phyloP scores from a whole-genome alignment of 2,797 vertebrate genomes.

The Chiloscyllium punctatum region DNA sequence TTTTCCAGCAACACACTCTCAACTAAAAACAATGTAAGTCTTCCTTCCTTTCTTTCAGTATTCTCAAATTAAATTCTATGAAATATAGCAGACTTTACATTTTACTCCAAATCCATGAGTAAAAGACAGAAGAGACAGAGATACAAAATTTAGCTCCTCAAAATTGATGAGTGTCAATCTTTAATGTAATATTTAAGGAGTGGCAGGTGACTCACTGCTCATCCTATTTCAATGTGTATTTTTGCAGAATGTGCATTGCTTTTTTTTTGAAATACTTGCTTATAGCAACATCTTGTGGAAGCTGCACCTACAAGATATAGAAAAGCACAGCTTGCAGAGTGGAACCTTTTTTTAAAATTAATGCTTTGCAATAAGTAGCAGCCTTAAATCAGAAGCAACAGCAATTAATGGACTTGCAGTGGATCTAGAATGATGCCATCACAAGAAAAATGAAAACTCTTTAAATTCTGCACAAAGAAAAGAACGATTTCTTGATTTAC shows the following conservation, averaged over 20 bases:
- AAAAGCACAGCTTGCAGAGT: no score
- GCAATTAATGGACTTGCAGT: background rate
- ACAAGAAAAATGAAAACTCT: conserved; percentile 44
- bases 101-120: background rate
- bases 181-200: background rate
- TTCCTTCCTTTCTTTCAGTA: background rate
- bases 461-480: conserved; percentile 42
- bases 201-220: background rate
- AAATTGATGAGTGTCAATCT: background rate
- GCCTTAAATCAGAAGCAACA: background rate
- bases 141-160: background rate
- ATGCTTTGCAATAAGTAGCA: background rate
- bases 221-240: background rate
- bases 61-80: background rate
- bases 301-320: background rate
- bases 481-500: background rate
- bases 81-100: background rate
- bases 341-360: background rate
- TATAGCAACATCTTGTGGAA: background rate
- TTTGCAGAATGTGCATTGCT: background rate
- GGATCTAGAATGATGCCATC: conserved; percentile 41
- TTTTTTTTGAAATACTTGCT: background rate
- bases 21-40: background rate
- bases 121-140: background rate
- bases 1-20: no score